Conservation (phyloP, 2,113 vertebrate species). For the Potamarius usumacintae region DNA sequence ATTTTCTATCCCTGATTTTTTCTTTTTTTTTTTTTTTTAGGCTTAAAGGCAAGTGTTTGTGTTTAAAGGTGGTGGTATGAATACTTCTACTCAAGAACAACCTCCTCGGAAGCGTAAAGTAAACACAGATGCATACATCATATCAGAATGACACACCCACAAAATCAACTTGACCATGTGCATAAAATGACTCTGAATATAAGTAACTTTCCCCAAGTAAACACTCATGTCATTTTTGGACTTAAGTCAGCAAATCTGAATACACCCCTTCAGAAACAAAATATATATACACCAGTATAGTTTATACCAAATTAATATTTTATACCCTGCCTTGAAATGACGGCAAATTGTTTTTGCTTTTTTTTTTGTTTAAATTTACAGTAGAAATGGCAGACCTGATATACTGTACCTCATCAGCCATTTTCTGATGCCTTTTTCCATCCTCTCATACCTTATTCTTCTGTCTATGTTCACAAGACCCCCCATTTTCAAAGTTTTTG, state of each 20-base stretch:
- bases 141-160: not conserved
- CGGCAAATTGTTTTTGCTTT: not conserved
- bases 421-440: not conserved
- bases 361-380: no score
- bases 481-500: not conserved
- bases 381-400: not conserved
- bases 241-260: not conserved
- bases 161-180: not conserved
- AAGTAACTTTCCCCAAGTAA: not conserved
- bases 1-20: not conserved
- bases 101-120: no score
- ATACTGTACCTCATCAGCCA: not conserved
- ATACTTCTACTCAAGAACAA: not conserved
- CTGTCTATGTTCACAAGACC: not conserved
- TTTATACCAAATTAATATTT: not conserved
- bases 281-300: not conserved
- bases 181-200: not conserved
- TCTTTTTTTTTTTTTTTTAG: not conserved
- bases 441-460: not conserved
- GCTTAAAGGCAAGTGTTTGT: not conserved
- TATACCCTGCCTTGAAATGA: not conserved
- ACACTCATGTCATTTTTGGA: not conserved
- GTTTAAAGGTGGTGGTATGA: not conserved
- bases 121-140: not conserved
- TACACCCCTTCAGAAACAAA: not conserved